These are phyloP conservation scores for Nyctereutes procyonoides DNA, from an alignment of 2,113 vertebrate species.

Conservation along the genomic window DNA sequence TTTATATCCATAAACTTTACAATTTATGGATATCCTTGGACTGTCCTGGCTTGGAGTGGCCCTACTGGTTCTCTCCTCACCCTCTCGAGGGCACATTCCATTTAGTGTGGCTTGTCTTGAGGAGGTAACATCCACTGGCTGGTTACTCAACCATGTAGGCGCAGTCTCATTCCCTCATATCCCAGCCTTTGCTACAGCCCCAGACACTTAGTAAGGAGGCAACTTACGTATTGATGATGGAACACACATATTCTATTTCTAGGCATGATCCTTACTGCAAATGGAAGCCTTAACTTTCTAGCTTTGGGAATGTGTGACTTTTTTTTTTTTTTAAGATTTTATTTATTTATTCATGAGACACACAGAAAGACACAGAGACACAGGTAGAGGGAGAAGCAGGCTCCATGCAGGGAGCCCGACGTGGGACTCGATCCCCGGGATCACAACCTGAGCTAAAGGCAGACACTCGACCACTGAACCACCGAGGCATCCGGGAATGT, in stretches of 20 bases:
- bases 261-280: neutral
- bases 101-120: fast-evolving
- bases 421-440: no score
- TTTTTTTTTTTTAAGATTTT: no score
- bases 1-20: no score
- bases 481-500: no score
- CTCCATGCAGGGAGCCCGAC: no score
- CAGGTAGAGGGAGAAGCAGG: no score
- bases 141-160: fast-evolving
- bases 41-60: fast-evolving
- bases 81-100: fast-evolving
- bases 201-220: neutral
- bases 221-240: neutral
- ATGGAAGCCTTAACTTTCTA: neutral
- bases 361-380: no score
- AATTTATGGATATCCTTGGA: neutral
- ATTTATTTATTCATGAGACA: no score
- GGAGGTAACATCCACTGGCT: fast-evolving
- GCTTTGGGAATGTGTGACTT: neutral
- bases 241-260: neutral
- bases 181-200: neutral
- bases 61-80: fast-evolving
- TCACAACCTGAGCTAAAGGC: no score
- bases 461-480: no score
- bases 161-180: neutral